Percentiles rank a stretch among this genome's conserved stretches.
Conservation (phyloP, 1,140 invertebrate species). For the Sesamia nonagrioides region DNA sequence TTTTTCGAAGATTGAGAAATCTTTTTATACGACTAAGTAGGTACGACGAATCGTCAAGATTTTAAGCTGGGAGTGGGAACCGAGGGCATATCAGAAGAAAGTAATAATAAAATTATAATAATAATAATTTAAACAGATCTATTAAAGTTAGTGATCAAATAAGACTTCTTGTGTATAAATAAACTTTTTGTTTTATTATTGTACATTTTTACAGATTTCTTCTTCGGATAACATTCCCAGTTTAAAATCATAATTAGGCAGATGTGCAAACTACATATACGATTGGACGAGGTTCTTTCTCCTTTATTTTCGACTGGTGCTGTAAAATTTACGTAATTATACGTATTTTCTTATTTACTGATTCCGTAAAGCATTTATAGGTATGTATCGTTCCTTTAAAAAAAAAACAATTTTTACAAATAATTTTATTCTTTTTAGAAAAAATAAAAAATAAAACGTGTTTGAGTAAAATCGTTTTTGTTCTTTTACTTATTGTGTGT, state of each 20-base stretch:
- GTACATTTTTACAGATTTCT: background rate
- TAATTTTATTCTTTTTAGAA: constrained; percentile 8
- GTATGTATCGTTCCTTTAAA: constrained; percentile 43
- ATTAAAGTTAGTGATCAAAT: background rate
- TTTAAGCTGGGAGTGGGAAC: constrained; percentile 18
- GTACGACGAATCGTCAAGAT: background rate
- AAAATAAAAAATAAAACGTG: constrained; percentile 13
- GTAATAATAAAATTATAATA: background rate
- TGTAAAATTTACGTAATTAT: constrained; percentile 27
- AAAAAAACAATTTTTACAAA: background rate
- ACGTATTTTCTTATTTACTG: constrained; percentile 17
- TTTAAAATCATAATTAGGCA: constrained; percentile 10
- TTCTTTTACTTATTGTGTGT: constrained; percentile 25
- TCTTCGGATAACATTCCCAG: constrained; percentile 1
- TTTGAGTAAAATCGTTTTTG: constrained; percentile 36
- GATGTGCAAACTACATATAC: constrained; percentile 4
- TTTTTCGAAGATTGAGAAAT: constrained; percentile 23
- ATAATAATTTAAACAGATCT: background rate
- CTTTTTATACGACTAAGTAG: constrained; percentile 34
- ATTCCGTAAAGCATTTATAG: constrained; percentile 49
- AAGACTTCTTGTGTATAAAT: constrained; percentile 24
- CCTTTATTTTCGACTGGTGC: constrained; percentile 44
- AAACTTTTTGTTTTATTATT: background rate
- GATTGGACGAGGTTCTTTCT: constrained; percentile 23
- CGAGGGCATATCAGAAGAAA: background rate